Evolutionary conservation across 2,113 vertebrate species (phyloP).

Genomic region (Triplophysa rosa): DNA sequence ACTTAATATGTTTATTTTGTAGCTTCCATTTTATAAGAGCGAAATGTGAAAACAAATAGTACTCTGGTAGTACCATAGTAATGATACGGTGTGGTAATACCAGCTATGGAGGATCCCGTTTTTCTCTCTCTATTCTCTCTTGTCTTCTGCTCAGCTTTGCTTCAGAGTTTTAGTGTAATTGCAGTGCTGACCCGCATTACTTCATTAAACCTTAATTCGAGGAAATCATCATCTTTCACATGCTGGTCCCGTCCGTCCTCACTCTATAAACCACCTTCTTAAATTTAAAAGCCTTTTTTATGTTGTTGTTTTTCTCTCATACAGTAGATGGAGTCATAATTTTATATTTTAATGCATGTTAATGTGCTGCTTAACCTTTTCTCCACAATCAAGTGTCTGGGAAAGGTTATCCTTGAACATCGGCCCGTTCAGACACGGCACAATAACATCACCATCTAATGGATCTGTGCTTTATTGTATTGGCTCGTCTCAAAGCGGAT

Average conservation of each 20-base stretch:
- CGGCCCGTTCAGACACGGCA: conserved; percentile 82
- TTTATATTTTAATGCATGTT: conserved; percentile 83
- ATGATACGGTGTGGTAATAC: not conserved
- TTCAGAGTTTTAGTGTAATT: not conserved
- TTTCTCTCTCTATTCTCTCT: not conserved
- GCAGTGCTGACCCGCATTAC: conserved; percentile 47
- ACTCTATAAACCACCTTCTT: conserved; percentile 74
- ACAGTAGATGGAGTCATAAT: conserved; percentile 80
- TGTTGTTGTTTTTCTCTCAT: conserved; percentile 80
- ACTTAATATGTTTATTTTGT: too few species aligned
- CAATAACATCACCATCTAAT: conserved; percentile 86
- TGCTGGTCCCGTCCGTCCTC: conserved; percentile 14
- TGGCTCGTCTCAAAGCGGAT: conserved; percentile 83
- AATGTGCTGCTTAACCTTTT: conserved; percentile 83
- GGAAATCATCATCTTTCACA: conserved; percentile 45
- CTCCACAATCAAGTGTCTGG: conserved; percentile 76
- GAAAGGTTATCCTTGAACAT: conserved; percentile 90
- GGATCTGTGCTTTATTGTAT: conserved; percentile 90
- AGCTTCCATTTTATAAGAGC: too few species aligned
- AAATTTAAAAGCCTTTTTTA: conserved; percentile 83
- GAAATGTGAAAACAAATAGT: not conserved
- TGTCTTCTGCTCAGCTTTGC: not conserved
- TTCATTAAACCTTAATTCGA: conserved; percentile 64
- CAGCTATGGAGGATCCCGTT: not conserved
- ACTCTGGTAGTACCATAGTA: too few species aligned